Percentiles rank a stretch among this genome's conserved stretches.
Conservation (phyloP, 2,113 vertebrate genomes). For the Mionectes macconnelli region DNA sequence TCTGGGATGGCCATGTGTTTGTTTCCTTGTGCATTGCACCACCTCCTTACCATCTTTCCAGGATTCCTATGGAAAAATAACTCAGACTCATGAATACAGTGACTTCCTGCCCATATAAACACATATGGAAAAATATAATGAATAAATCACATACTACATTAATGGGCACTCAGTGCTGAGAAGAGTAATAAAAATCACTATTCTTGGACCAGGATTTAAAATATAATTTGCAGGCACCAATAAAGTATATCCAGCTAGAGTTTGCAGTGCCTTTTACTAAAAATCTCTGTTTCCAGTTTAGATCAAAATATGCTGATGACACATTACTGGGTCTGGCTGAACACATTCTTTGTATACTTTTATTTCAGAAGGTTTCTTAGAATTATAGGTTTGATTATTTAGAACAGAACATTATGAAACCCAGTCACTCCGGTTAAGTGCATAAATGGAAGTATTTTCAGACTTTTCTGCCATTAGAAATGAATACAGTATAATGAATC, state of each 20-base stretch:
- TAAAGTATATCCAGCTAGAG: background rate
- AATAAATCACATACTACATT: constrained; percentile 2
- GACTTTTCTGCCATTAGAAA: constrained; percentile 26
- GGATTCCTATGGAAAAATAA: constrained; percentile 29
- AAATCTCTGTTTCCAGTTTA: constrained; percentile 42
- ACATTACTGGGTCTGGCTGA: constrained; percentile 11
- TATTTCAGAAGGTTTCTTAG: constrained; percentile 35
- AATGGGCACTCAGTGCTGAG: background rate
- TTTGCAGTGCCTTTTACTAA: background rate
- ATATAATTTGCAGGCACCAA: constrained; percentile 24
- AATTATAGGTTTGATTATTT: constrained; percentile 49
- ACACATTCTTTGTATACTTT: constrained; percentile 39
- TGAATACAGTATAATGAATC: background rate
- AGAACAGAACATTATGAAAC: constrained; percentile 29
- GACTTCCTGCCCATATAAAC: background rate
- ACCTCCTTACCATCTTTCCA: background rate
- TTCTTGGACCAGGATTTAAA: constrained; percentile 9
- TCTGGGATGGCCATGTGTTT: background rate
- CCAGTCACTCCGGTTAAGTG: background rate
- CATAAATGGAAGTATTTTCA: constrained; percentile 37
- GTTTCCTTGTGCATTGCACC: background rate
- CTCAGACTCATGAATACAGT: background rate
- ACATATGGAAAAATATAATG: background rate
- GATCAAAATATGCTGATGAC: constrained; percentile 34
- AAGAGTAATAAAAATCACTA: constrained; percentile 15